These are phyloP conservation scores for Acrobasis repandana DNA, from an alignment of 2,888 invertebrate genomes.

Conservation along the genomic window DNA sequence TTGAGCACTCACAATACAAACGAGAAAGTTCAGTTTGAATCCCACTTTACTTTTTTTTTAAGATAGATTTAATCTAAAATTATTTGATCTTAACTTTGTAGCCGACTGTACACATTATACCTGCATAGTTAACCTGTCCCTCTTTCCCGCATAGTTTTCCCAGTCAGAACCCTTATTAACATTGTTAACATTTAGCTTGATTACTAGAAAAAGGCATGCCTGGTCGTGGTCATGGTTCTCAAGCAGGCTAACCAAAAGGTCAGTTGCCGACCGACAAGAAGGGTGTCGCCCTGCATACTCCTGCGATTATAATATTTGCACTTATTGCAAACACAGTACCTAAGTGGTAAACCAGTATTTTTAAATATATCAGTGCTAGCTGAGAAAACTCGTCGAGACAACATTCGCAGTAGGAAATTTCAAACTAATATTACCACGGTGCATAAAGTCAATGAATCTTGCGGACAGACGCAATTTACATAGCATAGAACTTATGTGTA, in stretches of 20 bases:
- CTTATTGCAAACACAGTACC: conserved; percentile 27
- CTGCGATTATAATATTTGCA: conserved; percentile 38
- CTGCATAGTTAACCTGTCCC: conserved; percentile 14
- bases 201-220: conserved; percentile 33
- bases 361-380: conserved; percentile 4
- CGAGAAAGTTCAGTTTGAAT: too few species aligned
- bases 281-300: conserved; percentile 58
- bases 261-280: conserved; percentile 60
- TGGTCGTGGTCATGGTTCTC: conserved; percentile 36
- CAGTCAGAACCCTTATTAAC: conserved; percentile 21
- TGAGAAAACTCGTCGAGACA: conserved; percentile 3
- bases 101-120: too few species aligned
- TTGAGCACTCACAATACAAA: too few species aligned
- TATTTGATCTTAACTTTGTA: too few species aligned
- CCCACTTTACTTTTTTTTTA: too few species aligned
- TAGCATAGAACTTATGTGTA: background rate
- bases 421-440: background rate
- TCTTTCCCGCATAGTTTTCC: conserved; percentile 3
- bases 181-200: conserved; percentile 29
- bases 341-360: conserved; percentile 11
- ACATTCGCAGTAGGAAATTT: conserved; percentile 10
- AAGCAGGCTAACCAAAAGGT: conserved; percentile 61
- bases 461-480: background rate
- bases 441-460: background rate
- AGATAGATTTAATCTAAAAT: too few species aligned